Percentiles rank a stretch among this genome's conserved stretches.
Conservation (phyloP, 2,797 vertebrate genomes). For the Alauda arvensis region DNA sequence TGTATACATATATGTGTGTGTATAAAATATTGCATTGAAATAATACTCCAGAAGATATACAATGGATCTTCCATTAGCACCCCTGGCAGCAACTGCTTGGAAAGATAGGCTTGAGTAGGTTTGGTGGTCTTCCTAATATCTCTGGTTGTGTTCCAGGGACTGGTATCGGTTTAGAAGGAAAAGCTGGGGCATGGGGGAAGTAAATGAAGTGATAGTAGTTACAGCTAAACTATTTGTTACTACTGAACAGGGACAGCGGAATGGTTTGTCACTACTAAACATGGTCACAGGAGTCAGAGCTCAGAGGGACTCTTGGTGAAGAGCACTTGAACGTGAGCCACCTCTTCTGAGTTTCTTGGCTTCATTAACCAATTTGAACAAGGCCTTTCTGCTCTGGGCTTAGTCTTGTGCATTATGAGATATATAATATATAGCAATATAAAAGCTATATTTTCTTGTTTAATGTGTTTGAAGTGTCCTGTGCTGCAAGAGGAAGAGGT, state of each 20-base stretch:
- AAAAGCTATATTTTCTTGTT: not conserved
- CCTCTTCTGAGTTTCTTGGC: not conserved
- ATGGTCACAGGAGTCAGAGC: not conserved
- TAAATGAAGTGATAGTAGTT: not conserved
- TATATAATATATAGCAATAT: no score
- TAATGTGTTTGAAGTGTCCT: not conserved
- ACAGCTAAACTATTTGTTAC: not conserved
- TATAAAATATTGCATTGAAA: not conserved
- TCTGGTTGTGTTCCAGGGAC: not conserved
- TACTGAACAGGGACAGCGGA: not conserved
- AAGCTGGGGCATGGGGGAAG: fast-evolving
- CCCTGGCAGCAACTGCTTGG: not conserved
- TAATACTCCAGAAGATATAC: not conserved
- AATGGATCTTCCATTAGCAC: not conserved
- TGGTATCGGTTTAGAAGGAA: not conserved
- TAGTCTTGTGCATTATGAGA: fast-evolving
- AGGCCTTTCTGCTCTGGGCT: not conserved
- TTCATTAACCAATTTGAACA: not conserved
- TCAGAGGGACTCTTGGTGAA: not conserved
- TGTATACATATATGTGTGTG: not conserved
- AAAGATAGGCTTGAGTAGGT: not conserved
- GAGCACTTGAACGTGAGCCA: not conserved
- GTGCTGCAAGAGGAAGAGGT: not conserved
- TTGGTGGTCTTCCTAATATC: not conserved
- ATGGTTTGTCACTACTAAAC: not conserved